A percentile compares a stretch with the other conserved stretches of the same genome.
Evolutionary conservation across 2,113 vertebrate species (phyloP).

Genomic region (Penelope pileata): DNA sequence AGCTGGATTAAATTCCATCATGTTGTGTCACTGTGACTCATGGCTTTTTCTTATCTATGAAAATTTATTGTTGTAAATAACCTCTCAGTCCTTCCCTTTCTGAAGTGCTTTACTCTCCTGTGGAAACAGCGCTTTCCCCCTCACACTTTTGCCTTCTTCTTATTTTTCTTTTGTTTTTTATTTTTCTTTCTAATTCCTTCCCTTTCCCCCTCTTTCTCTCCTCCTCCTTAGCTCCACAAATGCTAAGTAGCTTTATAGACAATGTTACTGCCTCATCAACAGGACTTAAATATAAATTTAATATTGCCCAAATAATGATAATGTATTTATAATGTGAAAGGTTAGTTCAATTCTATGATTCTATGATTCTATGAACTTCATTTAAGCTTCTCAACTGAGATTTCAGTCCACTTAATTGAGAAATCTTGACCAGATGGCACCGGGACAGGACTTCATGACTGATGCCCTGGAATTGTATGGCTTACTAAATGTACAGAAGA

Average conservation of each 20-base stretch:
- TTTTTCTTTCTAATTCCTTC: background rate
- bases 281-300: background rate
- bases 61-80: constrained; percentile 62
- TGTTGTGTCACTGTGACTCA: constrained; percentile 59
- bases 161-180: background rate
- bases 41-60: constrained; percentile 60
- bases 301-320: background rate
- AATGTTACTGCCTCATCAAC: background rate
- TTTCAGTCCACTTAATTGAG: background rate
- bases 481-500: background rate
- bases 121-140: background rate
- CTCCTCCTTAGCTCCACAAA: background rate
- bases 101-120: background rate
- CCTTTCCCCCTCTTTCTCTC: background rate
- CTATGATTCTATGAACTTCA: no score
- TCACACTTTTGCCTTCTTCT: background rate
- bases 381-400: background rate
- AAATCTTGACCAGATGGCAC: background rate
- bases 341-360: no score
- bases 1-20: constrained; percentile 61
- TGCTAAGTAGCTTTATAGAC: background rate
- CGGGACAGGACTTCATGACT: background rate
- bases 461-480: background rate
- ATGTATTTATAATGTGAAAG: background rate
- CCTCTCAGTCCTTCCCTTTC: background rate